These are phyloP conservation scores for Gambusia holbrooki DNA, from an alignment of 2,113 vertebrate genomes.

Conservation along the genomic window DNA sequence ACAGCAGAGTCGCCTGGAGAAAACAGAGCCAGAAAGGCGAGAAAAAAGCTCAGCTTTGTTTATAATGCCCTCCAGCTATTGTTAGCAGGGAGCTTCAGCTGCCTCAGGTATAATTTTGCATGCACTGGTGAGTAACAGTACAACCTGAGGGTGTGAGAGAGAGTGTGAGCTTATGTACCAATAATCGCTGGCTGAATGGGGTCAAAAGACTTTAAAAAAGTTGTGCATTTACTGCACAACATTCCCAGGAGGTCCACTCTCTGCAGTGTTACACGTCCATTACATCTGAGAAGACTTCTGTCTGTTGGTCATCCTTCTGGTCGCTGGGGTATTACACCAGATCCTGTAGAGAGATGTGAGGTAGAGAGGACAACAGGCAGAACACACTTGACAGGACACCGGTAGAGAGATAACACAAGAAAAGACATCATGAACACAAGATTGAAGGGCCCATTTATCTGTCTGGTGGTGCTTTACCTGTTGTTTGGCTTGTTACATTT, in stretches of 20 bases:
- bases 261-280: conserved; percentile 10
- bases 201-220: conserved; percentile 4
- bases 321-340: background rate
- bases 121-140: conserved; percentile 38
- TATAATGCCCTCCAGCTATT: conserved; percentile 60
- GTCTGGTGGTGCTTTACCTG: background rate
- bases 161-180: conserved; percentile 15
- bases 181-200: conserved; percentile 13
- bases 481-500: background rate
- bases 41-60: conserved; percentile 73
- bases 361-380: background rate
- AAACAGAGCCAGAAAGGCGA: conserved; percentile 39
- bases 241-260: conserved; percentile 2
- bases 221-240: conserved; percentile 2
- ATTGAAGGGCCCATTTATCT: background rate
- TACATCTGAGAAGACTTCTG: background rate
- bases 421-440: background rate
- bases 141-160: conserved; percentile 20
- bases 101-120: conserved; percentile 52
- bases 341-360: background rate
- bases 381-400: background rate
- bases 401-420: background rate
- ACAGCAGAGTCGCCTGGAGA: conserved; percentile 36
- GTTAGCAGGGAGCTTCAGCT: conserved; percentile 42
- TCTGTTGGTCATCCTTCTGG: background rate